Conservation (phyloP, 1,140 invertebrate species). For the Temnothorax curvispinosus region DNA sequence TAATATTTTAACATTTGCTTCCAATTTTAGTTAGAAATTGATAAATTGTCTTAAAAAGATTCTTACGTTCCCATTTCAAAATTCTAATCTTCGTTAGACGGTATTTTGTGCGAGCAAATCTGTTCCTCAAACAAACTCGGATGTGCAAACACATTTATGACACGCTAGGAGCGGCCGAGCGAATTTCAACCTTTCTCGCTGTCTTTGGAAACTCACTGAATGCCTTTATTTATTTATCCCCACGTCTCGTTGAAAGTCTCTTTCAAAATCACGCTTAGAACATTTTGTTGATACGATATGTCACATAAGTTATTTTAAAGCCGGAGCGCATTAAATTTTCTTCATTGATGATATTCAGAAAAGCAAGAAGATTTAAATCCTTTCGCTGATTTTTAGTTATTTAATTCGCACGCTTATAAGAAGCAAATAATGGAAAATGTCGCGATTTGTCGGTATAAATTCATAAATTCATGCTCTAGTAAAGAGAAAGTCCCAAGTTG, state of each 20-base stretch:
- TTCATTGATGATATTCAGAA: not conserved
- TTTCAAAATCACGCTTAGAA: slow-evolving; percentile 7
- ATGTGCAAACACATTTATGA: slow-evolving; percentile 35
- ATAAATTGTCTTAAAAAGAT: not conserved
- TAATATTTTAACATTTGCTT: not conserved
- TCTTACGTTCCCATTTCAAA: not conserved
- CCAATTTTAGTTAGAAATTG: not conserved
- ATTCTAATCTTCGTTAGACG: slow-evolving; percentile 1
- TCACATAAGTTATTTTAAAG: not conserved
- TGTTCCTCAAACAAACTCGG: not conserved
- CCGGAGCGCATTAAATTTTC: not conserved
- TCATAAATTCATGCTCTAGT: slow-evolving; percentile 20
- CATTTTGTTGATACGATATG: not conserved
- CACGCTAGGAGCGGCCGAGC: not conserved
- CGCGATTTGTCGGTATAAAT: not conserved
- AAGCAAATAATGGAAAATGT: slow-evolving; percentile 36
- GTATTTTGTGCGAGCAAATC: slow-evolving; percentile 2
- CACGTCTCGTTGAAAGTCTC: slow-evolving; percentile 8
- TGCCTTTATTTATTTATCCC: not conserved
- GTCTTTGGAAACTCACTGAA: slow-evolving; percentile 29
- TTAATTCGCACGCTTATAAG: not conserved
- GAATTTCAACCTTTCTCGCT: slow-evolving; percentile 37
- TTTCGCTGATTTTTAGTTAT: not conserved
- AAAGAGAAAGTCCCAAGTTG: slow-evolving; percentile 30
- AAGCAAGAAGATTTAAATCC: not conserved